A percentile compares a stretch with the other conserved stretches of the same genome.
These are phyloP conservation scores for Gorsachius goisagi DNA, from an alignment of 2,113 vertebrate species.

Conservation along the genomic window DNA sequence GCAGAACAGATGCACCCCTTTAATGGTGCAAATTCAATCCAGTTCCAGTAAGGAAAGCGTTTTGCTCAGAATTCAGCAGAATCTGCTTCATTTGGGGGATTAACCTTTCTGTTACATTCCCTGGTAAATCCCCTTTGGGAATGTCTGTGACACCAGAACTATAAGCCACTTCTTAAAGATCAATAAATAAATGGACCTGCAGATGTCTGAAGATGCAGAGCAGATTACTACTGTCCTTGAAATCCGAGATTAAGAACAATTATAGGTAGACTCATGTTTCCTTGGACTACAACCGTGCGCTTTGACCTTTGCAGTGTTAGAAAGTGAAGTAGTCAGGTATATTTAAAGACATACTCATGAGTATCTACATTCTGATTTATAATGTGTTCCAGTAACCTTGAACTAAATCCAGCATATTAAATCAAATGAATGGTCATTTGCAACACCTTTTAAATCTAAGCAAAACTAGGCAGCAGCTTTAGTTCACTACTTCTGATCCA, in stretches of 20 bases:
- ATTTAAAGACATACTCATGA: neutral
- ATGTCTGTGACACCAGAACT: neutral
- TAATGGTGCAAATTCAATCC: neutral
- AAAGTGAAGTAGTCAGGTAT: neutral
- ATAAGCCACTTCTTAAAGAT: neutral
- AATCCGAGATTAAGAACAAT: neutral
- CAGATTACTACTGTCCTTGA: neutral
- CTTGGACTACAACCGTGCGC: neutral
- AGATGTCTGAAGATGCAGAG: neutral
- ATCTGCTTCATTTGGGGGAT: neutral
- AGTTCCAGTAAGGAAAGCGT: neutral
- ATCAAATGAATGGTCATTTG: neutral
- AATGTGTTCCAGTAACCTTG: neutral
- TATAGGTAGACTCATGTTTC: neutral
- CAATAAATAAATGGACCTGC: neutral
- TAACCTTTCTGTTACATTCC: neutral
- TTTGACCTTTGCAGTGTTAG: neutral
- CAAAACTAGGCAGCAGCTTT: neutral
- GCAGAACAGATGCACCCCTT: neutral
- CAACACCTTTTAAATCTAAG: neutral
- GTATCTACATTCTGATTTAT: neutral
- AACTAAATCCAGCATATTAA: neutral
- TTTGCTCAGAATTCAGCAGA: neutral
- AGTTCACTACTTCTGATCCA: neutral
- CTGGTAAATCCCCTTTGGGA: accelerated